Base-by-base conservation (phyloP, 2,113 vertebrate species). In the Lamprotornis superbus region DNA sequence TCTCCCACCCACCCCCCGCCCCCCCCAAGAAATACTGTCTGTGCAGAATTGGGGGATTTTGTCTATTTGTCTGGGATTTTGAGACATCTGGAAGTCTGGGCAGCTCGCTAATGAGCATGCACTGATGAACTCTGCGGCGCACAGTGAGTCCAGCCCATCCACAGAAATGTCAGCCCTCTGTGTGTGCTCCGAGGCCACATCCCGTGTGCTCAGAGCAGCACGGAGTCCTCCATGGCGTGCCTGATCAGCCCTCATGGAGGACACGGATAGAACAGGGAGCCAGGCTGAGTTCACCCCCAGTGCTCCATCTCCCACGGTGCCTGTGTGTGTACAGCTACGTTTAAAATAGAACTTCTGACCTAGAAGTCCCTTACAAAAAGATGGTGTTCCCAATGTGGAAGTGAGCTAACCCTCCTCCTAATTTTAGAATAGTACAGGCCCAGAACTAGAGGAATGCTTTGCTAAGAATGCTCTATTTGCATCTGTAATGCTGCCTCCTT, bases 1-100 rank as follows among this genome's bases (percentile, higher is more conserved):
- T 40, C 22, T 47, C 46, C 63, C 71, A 63, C 63, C 56, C 60
- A n/a, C n/a, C 80, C 52, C 0, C 63, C 52, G 0, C 57, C 52
- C 60, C 81, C 61, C 4, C 0, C 27, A 83, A 92, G 90, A 93
- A 93, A 75, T 42, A 88, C 68, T 59, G 79, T 95, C 95, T 93
- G 89, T 90, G 86, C 76, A 89, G 91, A 89, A 81, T 55, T 52
- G 86, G 73, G 96, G 79, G 73, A 49, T 89, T 96, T 92, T 70
- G 70, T 95, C 94, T 95, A 7, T 93, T 95, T 96, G 93, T 95
- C 93, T 96, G 95, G 96, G 80, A 92, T 95, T 96, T 89, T 92
- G 64, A 97, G 94, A 95, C 95, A 97, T 96, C 96, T 96, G 95
- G 95, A 90, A 94, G 91, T 96, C 95, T 94, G 94, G 83, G 64